Percentiles rank a stretch among this genome's conserved stretches.
phyloP scores from a whole-genome alignment of 2,113 vertebrate species.

The Lepus americanus region DNA sequence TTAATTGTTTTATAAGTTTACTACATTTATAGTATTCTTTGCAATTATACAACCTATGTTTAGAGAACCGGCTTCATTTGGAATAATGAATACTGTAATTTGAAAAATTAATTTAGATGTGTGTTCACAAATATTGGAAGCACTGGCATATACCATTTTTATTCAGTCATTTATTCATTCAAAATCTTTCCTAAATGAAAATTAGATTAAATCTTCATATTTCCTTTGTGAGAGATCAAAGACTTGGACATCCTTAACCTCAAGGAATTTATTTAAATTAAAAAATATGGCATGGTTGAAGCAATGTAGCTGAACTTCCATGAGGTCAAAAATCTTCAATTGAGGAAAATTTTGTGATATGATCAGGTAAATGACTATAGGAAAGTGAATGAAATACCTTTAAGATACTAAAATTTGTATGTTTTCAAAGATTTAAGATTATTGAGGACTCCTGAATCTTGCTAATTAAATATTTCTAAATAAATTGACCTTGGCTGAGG shows the following conservation, averaged over 20 bases:
- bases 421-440: background rate
- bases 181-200: background rate
- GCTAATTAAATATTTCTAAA: background rate
- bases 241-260: conserved; percentile 54
- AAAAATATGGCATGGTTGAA: background rate
- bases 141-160: background rate
- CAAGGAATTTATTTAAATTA: conserved; percentile 63
- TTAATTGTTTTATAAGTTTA: background rate
- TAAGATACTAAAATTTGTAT: background rate
- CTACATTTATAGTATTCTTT: background rate
- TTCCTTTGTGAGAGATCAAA: conserved; percentile 60
- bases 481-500: background rate
- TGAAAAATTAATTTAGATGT: conserved; percentile 30
- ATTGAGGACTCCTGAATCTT: background rate
- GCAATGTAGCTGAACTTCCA: conserved; percentile 23
- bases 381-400: background rate
- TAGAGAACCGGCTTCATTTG: background rate
- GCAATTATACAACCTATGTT: background rate
- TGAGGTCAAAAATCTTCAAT: conserved; percentile 42
- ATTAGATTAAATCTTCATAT: conserved; percentile 4
- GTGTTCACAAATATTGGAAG: background rate
- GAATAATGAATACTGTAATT: background rate
- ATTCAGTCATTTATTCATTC: conserved; percentile 22
- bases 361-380: conserved; percentile 30
- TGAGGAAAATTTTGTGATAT: conserved; percentile 5